These are phyloP conservation scores for Passerina amoena DNA, from an alignment of 2,113 vertebrate species.

Conservation along the genomic window DNA sequence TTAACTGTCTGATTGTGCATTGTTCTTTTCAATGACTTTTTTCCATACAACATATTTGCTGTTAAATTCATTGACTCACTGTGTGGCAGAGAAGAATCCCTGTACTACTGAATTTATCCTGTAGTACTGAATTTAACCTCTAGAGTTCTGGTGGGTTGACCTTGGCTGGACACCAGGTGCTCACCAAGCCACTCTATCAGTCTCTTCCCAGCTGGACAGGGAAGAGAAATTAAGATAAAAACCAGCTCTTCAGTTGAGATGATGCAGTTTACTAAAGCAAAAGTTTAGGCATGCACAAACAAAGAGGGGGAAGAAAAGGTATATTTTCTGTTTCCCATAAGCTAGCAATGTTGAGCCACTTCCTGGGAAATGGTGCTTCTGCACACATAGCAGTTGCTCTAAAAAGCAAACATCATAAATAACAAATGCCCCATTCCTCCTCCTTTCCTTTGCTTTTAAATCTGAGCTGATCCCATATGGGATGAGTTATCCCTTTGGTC, in stretches of 20 bases:
- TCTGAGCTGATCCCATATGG: neutral
- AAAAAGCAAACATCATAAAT: neutral
- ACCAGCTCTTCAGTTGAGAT: neutral
- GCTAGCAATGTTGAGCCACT: neutral
- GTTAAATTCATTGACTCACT: neutral
- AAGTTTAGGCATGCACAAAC: neutral
- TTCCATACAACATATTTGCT: neutral
- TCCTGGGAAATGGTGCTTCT: rapidly evolving
- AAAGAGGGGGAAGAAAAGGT: neutral
- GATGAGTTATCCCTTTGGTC: neutral
- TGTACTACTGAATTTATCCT: neutral
- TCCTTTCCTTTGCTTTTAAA: neutral
- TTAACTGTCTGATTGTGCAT: neutral
- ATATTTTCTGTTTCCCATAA: neutral
- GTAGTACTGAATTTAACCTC: neutral
- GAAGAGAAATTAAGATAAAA: neutral
- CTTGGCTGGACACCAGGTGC: neutral
- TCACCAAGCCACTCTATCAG: neutral
- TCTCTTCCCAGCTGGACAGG: neutral
- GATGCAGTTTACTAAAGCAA: neutral
- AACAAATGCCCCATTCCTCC: neutral
- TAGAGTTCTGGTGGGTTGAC: neutral
- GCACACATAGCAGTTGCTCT: neutral
- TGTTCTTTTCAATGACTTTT: neutral
- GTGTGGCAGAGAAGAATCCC: neutral